Conservation (phyloP, 1,140 invertebrate species). For the Gonatopus flavifemur region DNA sequence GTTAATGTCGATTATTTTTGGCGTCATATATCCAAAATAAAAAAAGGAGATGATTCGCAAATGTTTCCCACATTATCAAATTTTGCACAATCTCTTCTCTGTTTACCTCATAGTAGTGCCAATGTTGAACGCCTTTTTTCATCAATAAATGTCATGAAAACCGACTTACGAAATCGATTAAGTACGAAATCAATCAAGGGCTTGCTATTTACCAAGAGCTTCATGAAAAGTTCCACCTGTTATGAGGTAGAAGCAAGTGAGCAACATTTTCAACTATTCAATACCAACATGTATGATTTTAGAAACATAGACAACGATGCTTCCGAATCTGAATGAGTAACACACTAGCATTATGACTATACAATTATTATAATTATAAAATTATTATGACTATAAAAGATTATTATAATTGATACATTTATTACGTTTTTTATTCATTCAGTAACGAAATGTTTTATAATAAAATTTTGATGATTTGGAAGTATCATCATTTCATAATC, state of each 20-base stretch:
- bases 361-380: no score
- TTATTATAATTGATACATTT: no score
- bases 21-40: background rate
- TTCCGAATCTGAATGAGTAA: no score
- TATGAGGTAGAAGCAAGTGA: background rate
- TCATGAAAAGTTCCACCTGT: background rate
- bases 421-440: no score
- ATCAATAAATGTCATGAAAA: constrained; percentile 10
- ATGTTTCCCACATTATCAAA: constrained; percentile 5
- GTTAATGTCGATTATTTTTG: background rate
- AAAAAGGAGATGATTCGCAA: background rate
- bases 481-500: no score
- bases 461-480: no score
- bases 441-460: no score
- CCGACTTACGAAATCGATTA: constrained; percentile 9
- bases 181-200: background rate
- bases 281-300: background rate
- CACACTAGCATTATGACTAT: no score
- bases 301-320: no score
- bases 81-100: constrained; percentile 4
- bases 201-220: background rate
- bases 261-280: background rate
- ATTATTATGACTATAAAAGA: no score
- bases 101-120: constrained; percentile 13
- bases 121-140: constrained; percentile 13